These are phyloP conservation scores for Hippocampus mohnikei DNA, from an alignment of 2,113 vertebrate genomes.

Conservation along the genomic window DNA sequence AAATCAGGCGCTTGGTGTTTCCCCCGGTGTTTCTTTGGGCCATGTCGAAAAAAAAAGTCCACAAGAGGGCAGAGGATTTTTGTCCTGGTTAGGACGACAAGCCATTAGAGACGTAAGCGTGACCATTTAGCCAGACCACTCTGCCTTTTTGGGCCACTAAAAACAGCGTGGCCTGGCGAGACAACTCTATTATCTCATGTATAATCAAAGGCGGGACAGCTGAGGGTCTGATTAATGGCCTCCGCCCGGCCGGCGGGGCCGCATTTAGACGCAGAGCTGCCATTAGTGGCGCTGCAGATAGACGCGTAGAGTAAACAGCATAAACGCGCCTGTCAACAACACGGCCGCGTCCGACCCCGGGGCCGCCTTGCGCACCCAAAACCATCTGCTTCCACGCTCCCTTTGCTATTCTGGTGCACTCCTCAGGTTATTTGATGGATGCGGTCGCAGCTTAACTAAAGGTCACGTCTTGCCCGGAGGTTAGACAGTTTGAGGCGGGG, in stretches of 20 bases:
- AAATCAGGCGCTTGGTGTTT: too few species aligned
- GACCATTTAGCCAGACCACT: constrained; percentile 17
- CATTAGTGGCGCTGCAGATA: constrained; percentile 61
- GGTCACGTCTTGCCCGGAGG: constrained; percentile 2
- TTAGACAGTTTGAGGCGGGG: background rate
- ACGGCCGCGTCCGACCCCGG: constrained; percentile 44
- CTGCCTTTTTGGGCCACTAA: constrained; percentile 29
- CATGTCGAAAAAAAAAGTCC: too few species aligned
- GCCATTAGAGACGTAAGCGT: constrained; percentile 17
- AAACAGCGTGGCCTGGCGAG: constrained; percentile 41
- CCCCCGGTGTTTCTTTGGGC: too few species aligned
- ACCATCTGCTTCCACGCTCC: constrained; percentile 20
- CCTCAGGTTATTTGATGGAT: constrained; percentile 19
- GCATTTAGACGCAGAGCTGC: constrained; percentile 62
- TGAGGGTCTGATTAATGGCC: constrained; percentile 63
- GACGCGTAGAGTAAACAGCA: constrained; percentile 65
- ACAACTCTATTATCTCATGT: constrained; percentile 57
- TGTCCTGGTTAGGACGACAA: background rate
- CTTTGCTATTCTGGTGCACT: constrained; percentile 29
- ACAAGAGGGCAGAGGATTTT: background rate
- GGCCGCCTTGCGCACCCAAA: constrained; percentile 31
- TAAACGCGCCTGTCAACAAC: constrained; percentile 63
- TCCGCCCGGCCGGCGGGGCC: constrained; percentile 44
- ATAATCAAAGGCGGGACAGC: constrained; percentile 58
- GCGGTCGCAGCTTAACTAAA: constrained; percentile 12